phyloP scores from a whole-genome alignment of 2,113 vertebrate genomes.

The Centropristis striata region DNA sequence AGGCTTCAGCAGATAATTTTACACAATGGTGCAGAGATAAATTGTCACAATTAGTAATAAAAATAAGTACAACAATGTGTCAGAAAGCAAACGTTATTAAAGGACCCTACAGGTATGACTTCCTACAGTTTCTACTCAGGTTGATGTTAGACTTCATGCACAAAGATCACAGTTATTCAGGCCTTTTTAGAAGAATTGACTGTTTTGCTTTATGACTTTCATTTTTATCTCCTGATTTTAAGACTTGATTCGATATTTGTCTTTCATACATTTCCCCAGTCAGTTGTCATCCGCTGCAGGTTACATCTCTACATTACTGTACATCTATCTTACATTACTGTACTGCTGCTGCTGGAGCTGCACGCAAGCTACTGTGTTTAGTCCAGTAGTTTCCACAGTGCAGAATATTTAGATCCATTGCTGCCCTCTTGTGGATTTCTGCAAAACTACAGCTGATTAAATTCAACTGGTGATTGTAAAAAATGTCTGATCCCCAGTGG shows the following conservation, averaged over 20 bases:
- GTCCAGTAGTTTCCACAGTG: neutral
- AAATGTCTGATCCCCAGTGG: neutral
- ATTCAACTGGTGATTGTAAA: neutral
- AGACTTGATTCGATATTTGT: neutral
- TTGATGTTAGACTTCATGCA: neutral
- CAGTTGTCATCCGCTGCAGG: neutral
- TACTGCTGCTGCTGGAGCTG: neutral
- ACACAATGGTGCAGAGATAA: no score
- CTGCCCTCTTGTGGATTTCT: slow-evolving; percentile 35
- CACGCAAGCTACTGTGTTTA: neutral
- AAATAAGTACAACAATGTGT: neutral
- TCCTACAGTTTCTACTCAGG: neutral
- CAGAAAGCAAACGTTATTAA: neutral
- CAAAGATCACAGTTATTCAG: neutral
- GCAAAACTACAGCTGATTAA: neutral
- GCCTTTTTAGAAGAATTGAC: neutral
- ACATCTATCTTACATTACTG: neutral
- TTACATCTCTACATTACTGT: neutral
- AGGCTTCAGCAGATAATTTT: neutral
- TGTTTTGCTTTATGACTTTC: neutral
- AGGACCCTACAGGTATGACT: neutral
- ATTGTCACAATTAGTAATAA: neutral
- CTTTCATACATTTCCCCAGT: neutral
- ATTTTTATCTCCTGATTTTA: neutral
- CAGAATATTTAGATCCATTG: neutral